Base-by-base conservation (phyloP, 2,888 invertebrate species). In the Chironomus riparius region DNA sequence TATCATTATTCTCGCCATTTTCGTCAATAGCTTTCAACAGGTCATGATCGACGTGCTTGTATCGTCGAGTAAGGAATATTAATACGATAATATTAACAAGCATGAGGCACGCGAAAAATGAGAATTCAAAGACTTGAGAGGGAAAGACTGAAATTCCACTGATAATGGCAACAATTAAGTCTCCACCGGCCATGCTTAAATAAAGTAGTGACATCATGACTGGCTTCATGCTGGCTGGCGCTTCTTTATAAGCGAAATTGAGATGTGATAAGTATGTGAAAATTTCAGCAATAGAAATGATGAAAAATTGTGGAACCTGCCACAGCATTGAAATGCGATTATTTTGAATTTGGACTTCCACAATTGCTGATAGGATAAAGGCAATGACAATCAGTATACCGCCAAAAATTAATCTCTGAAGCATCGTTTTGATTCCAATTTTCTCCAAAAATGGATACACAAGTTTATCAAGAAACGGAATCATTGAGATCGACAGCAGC, bases 231-330 rank as follows among this genome's bases (percentile, higher is more conserved):
- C 50, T 75, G 5, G 65, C 15, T 0, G 96, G 95, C 0, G 96
- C 93, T 87, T 93, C 93, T 0, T 94, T 92, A 84, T 95, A 97
- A 0, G 95, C 92, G 83, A 97, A 97, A 81, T 94, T 92, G 18
- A 97, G 96, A 0, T 96, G 95, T 62, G 97, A 91, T 12, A 95
- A 93, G 83, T 95, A 94, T 89, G 97, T 91, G 62, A 97, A 97
- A 99, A 97, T 65, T 70, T 90, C 89, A 12, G 87, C 91, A 6
- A 87, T 81, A 0, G 91, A 90, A 80, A 92, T 88, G 3, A 90
- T 81, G 28, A 90, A 82, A 80, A 90, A 91, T 81, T 92, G 91
- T 0, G 91, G 91, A 13, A 90, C 81, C 79, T 90, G 86, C 87
- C 87, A 89, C 1, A 88, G 79, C 80, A 90, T 88, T 77, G 65